Percentiles rank a stretch among this genome's conserved stretches.
phyloP scores from a whole-genome alignment of 2,113 vertebrate genomes.

The Megaceryle torquata region DNA sequence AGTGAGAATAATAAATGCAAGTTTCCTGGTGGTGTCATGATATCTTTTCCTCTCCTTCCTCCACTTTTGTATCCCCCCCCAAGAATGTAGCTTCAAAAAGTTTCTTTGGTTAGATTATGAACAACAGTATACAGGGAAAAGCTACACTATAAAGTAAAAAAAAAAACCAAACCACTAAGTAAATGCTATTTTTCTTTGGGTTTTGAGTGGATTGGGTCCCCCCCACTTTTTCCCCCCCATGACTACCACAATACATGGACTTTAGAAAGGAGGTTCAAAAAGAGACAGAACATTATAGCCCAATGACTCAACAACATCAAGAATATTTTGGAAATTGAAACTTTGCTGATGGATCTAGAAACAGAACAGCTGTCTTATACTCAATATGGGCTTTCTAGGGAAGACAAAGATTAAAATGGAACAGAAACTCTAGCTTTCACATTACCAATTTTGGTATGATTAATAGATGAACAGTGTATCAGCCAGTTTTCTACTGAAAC shows the following conservation, averaged over 20 bases:
- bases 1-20: background rate
- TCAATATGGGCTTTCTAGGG: background rate
- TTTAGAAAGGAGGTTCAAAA: background rate
- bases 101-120: background rate
- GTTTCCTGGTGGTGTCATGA: background rate
- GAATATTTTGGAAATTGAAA: background rate
- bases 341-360: background rate
- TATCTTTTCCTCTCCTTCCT: background rate
- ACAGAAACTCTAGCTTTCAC: background rate
- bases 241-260: background rate
- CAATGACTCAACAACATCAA: background rate
- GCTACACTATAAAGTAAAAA: background rate
- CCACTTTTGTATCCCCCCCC: background rate
- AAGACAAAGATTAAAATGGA: background rate
- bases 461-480: background rate
- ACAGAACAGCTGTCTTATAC: background rate
- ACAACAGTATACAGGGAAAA: fast-evolving
- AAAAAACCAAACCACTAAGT: background rate
- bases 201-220: background rate
- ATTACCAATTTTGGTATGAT: too few species aligned
- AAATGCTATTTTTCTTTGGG: background rate
- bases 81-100: background rate
- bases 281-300: background rate
- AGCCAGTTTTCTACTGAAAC: background rate
- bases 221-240: too few species aligned